These are phyloP conservation scores for Corvus hawaiiensis DNA, from an alignment of 2,113 vertebrate genomes.

Conservation along the genomic window DNA sequence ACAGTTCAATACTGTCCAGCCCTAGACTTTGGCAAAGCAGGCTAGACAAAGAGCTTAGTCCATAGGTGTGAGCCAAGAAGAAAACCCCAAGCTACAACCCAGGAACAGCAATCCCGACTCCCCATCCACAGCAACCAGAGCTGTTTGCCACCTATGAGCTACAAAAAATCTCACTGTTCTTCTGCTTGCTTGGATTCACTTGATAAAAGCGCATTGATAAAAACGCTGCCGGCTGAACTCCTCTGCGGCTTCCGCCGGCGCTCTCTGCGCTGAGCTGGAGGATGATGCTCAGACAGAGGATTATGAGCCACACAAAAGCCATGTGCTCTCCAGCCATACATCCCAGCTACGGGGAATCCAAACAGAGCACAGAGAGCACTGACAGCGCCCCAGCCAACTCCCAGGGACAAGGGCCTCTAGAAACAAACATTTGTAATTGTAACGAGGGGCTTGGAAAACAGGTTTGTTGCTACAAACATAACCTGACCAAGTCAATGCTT, in stretches of 20 bases:
- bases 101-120: neutral
- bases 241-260: neutral
- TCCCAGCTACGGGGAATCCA: neutral
- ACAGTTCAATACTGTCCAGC: neutral
- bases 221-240: neutral
- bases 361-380: neutral
- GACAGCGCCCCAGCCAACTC: neutral
- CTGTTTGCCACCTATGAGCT: neutral
- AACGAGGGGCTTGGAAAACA: neutral
- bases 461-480: neutral
- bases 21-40: neutral
- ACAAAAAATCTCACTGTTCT: neutral
- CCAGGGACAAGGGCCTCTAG: neutral
- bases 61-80: neutral
- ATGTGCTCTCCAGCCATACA: neutral
- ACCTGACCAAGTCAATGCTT: neutral
- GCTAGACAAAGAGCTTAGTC: neutral
- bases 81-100: neutral
- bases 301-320: neutral
- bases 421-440: neutral
- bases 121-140: neutral
- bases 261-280: neutral
- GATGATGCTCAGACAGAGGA: neutral
- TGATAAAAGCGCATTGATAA: neutral
- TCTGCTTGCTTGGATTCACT: neutral